Percentiles rank a stretch among this genome's conserved stretches.
Conservation (phyloP, 1,140 invertebrate genomes). For the Alviniconcha marisindica region DNA sequence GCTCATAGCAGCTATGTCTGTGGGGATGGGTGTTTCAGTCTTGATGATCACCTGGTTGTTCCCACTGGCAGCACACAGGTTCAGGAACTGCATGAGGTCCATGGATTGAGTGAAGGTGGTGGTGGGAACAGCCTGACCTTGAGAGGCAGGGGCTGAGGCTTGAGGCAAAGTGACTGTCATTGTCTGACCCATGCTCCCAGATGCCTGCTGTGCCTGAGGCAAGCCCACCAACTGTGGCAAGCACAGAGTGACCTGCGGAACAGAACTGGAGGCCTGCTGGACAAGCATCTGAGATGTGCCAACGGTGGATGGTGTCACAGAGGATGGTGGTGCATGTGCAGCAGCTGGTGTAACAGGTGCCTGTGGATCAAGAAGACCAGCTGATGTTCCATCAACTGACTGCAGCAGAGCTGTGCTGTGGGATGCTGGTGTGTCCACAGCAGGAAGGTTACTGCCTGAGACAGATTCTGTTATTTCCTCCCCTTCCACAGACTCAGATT, state of each 20-base stretch:
- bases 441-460: no score
- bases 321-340: no score
- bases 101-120: slow-evolving; percentile 11
- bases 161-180: background rate
- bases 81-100: slow-evolving; percentile 18
- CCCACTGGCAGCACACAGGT: slow-evolving; percentile 38
- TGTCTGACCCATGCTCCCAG: background rate
- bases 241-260: background rate
- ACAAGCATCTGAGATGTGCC: no score
- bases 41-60: slow-evolving; percentile 32
- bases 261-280: background rate
- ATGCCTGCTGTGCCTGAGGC: background rate
- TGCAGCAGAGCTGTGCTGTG: background rate
- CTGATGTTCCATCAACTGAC: background rate
- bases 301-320: no score
- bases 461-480: background rate
- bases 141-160: background rate
- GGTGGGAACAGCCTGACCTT: background rate
- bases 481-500: background rate
- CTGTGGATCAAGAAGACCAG: background rate
- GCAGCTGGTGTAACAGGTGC: background rate
- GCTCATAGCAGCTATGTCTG: background rate
- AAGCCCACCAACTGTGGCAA: no score
- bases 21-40: background rate
- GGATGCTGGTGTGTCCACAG: background rate